phyloP scores from a whole-genome alignment of 2,113 vertebrate genomes.

The Orycteropus afer region DNA sequence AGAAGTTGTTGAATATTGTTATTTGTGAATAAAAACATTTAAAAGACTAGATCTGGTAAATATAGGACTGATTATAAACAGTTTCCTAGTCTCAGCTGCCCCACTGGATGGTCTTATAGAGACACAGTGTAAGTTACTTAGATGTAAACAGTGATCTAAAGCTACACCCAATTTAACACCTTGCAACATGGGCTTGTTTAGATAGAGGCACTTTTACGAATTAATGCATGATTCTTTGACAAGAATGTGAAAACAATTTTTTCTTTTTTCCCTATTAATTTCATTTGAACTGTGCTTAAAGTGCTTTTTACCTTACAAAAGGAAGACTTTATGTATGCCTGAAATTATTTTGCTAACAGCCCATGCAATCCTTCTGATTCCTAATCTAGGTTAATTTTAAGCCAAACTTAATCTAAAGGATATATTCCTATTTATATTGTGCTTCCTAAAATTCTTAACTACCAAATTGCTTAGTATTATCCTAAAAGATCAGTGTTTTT shows the following conservation, averaged over 20 bases:
- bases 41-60: not conserved
- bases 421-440: not conserved
- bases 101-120: not conserved
- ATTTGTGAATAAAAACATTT: not conserved
- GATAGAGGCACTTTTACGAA: not conserved
- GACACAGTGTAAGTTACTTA: not conserved
- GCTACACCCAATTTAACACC: not conserved
- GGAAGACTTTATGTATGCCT: not conserved
- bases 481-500: not conserved
- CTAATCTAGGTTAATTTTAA: constrained; percentile 10
- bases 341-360: not conserved
- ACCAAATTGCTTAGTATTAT: not conserved
- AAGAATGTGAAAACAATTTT: not conserved
- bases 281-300: constrained; percentile 28
- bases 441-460: not conserved
- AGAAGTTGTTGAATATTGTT: not conserved
- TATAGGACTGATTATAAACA: not conserved
- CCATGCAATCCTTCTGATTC: not conserved
- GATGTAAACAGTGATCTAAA: not conserved
- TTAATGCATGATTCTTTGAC: not conserved
- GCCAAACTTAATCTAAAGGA: not conserved
- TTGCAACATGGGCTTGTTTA: not conserved
- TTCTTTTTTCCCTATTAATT: constrained; percentile 36
- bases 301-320: not conserved
- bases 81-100: not conserved